A percentile compares a stretch with the other conserved stretches of the same genome.
These are phyloP conservation scores for Anolis sagrei DNA, from an alignment of 2,113 vertebrate species.

Conservation along the genomic window DNA sequence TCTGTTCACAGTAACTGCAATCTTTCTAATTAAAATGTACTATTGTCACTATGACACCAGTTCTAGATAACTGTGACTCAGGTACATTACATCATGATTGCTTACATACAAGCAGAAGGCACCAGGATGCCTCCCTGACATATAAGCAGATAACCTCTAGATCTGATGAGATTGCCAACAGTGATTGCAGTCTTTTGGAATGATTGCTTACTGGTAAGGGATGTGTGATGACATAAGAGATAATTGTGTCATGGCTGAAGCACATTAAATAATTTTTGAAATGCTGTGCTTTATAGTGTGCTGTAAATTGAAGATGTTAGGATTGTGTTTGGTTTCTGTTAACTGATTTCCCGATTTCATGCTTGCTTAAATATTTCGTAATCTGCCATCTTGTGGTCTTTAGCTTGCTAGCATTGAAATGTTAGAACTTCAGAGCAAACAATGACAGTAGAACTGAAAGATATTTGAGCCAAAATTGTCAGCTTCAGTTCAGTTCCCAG, in stretches of 20 bases:
- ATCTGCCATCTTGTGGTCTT: constrained; percentile 19
- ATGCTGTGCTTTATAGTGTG: background rate
- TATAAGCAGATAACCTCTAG: background rate
- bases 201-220: background rate
- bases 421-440: background rate
- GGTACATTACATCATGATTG: background rate
- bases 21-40: constrained; percentile 4
- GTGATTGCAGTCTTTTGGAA: background rate
- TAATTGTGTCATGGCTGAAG: background rate
- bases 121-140: background rate
- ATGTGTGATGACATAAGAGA: background rate
- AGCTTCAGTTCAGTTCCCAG: background rate
- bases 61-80: background rate
- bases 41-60: background rate
- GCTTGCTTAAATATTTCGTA: background rate
- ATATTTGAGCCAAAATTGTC: background rate
- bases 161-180: background rate
- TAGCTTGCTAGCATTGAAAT: background rate
- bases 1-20: background rate
- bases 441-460: background rate
- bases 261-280: background rate
- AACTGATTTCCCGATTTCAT: background rate
- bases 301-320: background rate
- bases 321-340: background rate
- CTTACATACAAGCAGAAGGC: background rate